These are phyloP conservation scores for Hybos culiciformis DNA, from an alignment of 2,888 invertebrate species.

Conservation along the genomic window DNA sequence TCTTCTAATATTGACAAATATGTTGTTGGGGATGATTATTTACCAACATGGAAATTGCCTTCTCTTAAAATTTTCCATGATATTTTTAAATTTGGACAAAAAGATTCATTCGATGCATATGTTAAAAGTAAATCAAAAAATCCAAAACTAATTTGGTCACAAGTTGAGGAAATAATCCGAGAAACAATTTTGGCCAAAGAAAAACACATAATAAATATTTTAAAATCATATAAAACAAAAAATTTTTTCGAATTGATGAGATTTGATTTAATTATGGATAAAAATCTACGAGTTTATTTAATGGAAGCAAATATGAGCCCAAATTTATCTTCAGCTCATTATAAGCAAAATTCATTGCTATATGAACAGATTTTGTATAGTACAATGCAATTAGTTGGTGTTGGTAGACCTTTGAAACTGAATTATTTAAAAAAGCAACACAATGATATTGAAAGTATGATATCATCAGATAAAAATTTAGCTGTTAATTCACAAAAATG, in stretches of 20 bases:
- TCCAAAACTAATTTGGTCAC: constrained; percentile 60
- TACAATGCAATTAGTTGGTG: constrained; percentile 63
- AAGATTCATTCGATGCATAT: constrained; percentile 71
- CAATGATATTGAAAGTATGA: constrained; percentile 43
- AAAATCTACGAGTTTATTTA: constrained; percentile 67
- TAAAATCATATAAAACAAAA: constrained; percentile 37
- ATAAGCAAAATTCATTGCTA: constrained; percentile 69
- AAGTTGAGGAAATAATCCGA: constrained; percentile 65
- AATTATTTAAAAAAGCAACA: constrained; percentile 35
- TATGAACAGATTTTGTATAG: constrained; percentile 89
- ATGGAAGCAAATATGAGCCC: constrained; percentile 99
- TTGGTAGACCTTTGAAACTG: constrained; percentile 41
- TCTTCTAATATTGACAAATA: constrained; percentile 68
- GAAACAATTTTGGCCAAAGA: constrained; percentile 59
- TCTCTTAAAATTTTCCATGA: constrained; percentile 56
- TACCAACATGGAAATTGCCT: constrained; percentile 88
- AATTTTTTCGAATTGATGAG: constrained; percentile 92
- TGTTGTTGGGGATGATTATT: constrained; percentile 86
- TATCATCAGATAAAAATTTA: constrained; percentile 66
- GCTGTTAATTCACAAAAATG: constrained; percentile 61
- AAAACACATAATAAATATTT: constrained; percentile 46
- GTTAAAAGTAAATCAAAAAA: constrained; percentile 52
- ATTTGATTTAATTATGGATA: constrained; percentile 86
- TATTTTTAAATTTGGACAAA: constrained; percentile 66
- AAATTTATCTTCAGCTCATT: constrained; percentile 87